Percentiles rank a stretch among this genome's conserved stretches.
Conservation (phyloP, 1,140 invertebrate species). For the Tetramorium parvispinum region DNA sequence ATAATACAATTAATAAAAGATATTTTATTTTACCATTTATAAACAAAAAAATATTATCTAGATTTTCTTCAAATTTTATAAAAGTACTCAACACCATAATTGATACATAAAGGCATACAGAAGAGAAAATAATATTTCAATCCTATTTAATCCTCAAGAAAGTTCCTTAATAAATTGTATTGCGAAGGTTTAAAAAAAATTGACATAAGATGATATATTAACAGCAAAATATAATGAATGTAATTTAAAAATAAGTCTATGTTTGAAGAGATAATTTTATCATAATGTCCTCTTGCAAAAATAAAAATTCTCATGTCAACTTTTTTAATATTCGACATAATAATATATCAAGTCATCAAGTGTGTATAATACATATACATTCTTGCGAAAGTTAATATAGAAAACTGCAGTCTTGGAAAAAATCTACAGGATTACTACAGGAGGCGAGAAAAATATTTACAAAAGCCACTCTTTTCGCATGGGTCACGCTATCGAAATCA, state of each 20-base stretch:
- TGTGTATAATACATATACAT: constrained; percentile 4
- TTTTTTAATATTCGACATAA: constrained; percentile 25
- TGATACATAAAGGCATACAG: constrained; percentile 27
- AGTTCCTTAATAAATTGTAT: not conserved
- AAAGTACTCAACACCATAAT: not conserved
- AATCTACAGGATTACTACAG: constrained; percentile 22
- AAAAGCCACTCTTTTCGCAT: constrained; percentile 56
- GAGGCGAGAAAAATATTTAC: constrained; percentile 66
- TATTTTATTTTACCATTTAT: not conserved
- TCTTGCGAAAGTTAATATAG: constrained; percentile 10
- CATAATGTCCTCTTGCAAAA: not conserved
- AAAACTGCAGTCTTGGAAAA: not conserved
- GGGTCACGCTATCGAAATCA: constrained; percentile 53
- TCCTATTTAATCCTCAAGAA: constrained; percentile 13
- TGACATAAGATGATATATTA: constrained; percentile 3
- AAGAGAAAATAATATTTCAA: constrained; percentile 20
- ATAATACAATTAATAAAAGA: not conserved
- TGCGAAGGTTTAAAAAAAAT: not conserved
- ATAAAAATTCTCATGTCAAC: constrained; percentile 12
- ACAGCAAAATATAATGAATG: not conserved
- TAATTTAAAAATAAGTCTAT: not conserved
- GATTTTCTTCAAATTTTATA: not conserved
- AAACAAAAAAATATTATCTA: constrained; percentile 9
- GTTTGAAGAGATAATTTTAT: not conserved
- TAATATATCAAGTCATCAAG: not conserved